Evolutionary conservation across 2,888 invertebrate species (phyloP).

Genomic region (Bembecia ichneumoniformis): DNA sequence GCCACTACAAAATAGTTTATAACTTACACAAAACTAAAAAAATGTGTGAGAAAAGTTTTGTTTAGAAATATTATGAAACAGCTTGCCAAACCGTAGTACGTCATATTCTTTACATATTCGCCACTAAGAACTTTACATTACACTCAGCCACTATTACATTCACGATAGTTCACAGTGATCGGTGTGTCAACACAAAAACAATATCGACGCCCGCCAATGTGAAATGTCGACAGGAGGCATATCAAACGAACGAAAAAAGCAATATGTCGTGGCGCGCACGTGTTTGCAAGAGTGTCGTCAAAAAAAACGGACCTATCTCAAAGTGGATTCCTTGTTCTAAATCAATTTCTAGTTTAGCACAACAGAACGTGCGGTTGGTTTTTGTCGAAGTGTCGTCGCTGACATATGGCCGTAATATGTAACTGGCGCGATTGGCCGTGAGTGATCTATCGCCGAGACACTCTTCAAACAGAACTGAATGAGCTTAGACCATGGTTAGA

Average conservation of each 20-base stretch:
- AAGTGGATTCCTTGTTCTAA: conserved; percentile 34
- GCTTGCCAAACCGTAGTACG: too few relatives aligned
- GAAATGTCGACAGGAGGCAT: conserved; percentile 39
- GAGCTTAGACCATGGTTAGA: conserved; percentile 3
- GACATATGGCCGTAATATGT: conserved; percentile 50
- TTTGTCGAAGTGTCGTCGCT: conserved; percentile 30
- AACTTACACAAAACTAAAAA: too few relatives aligned
- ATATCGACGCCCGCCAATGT: conserved; percentile 43
- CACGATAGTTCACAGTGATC: background rate
- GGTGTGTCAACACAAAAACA: conserved; percentile 26
- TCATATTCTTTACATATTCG: too few relatives aligned
- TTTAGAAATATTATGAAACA: too few relatives aligned
- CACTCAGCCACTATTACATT: too few relatives aligned
- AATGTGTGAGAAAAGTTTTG: too few relatives aligned
- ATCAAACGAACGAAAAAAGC: conserved; percentile 55
- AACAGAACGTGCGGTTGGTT: conserved; percentile 37
- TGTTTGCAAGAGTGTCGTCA: conserved; percentile 50
- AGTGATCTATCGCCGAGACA: conserved; percentile 30
- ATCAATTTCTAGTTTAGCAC: conserved; percentile 58
- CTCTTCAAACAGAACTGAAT: conserved; percentile 10
- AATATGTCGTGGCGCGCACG: conserved; percentile 48
- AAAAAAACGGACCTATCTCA: conserved; percentile 40
- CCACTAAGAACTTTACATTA: background rate
- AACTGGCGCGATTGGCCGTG: conserved; percentile 15
- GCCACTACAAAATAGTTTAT: too few relatives aligned